Percentiles rank a stretch among this genome's conserved stretches.
Evolutionary conservation across 2,797 vertebrate species (phyloP).

Genomic region (Dermochelys coriacea): DNA sequence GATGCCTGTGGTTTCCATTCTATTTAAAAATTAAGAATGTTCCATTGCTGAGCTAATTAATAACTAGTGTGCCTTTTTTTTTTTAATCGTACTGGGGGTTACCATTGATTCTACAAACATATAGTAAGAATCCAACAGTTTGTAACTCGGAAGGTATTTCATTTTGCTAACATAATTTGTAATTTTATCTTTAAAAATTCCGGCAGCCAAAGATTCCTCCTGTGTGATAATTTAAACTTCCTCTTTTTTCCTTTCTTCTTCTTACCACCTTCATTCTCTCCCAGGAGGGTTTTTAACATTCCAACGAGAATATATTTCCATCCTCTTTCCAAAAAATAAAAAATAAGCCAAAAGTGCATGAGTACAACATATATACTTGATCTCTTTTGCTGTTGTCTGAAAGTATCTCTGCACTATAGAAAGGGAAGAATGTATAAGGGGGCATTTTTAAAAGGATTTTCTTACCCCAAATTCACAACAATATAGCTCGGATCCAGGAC

Average conservation of each 20-base stretch:
- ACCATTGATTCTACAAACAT: neutral
- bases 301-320: neutral
- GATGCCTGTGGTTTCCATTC: neutral
- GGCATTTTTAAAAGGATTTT: too few species aligned
- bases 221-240: neutral
- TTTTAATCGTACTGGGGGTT: fast-evolving
- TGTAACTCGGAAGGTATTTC: neutral
- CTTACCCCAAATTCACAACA: too few species aligned
- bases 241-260: neutral
- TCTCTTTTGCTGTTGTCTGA: too few species aligned
- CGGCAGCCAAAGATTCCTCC: neutral
- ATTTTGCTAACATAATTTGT: neutral
- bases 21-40: fast-evolving
- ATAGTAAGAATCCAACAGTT: neutral
- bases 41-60: neutral
- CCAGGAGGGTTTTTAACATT: neutral
- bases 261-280: neutral
- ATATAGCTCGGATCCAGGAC: too few species aligned
- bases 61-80: neutral
- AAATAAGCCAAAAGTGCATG: too few species aligned
- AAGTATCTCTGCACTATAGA: too few species aligned
- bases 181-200: neutral
- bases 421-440: too few species aligned
- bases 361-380: too few species aligned
- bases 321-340: too few species aligned